Evolutionary conservation across 2,113 vertebrate genomes (phyloP).

Genomic region (Saccopteryx bilineata): DNA sequence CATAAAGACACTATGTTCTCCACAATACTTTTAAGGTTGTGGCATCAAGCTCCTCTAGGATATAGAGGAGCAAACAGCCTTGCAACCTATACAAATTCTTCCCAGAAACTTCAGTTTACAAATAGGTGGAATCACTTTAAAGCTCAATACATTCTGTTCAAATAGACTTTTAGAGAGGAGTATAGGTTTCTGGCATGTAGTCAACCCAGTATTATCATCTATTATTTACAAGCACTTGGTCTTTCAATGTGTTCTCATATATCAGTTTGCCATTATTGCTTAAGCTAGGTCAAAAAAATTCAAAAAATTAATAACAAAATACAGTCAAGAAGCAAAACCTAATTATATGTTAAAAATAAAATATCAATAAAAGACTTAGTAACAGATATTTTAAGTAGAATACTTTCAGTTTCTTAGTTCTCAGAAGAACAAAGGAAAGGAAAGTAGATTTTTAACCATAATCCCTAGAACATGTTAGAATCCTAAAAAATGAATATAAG

Average conservation of each 20-base stretch:
- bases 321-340: neutral
- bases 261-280: conserved; percentile 14
- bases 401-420: conserved; percentile 8
- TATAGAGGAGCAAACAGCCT: neutral
- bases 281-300: conserved; percentile 55
- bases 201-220: conserved; percentile 37
- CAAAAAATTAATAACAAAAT: neutral
- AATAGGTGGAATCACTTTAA: conserved; percentile 20
- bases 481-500: neutral
- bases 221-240: conserved; percentile 66
- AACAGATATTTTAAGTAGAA: conserved; percentile 11
- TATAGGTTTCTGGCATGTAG: neutral
- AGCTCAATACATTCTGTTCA: conserved; percentile 17
- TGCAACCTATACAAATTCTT: neutral
- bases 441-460: conserved; percentile 31
- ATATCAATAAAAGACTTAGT: neutral
- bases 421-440: neutral
- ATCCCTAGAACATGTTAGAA: neutral
- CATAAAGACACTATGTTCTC: neutral
- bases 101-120: conserved; percentile 55
- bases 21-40: conserved; percentile 6
- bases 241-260: conserved; percentile 51
- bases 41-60: neutral
- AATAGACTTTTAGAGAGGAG: neutral
- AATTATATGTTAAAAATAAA: conserved; percentile 40